Evolutionary conservation across 2,113 vertebrate genomes (phyloP), one percentile per base, ranked within the genome.

Genomic region (Phyllostomus hastatus): DNA sequence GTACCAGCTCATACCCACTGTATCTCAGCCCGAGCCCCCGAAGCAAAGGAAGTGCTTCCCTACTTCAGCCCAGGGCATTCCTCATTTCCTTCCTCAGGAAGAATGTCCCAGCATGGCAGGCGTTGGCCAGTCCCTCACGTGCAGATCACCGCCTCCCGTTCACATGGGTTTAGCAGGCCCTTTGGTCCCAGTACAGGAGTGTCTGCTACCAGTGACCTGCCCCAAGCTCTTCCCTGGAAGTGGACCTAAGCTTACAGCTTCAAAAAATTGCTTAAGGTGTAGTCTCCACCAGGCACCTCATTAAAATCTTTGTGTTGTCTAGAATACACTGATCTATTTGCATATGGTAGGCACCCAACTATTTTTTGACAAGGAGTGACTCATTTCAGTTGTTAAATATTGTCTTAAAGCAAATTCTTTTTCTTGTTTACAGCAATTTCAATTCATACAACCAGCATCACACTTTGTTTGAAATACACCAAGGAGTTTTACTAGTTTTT

Each of bases 361-460:
- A 16, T 84, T 89, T 93, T 84, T 81, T 48, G 76, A 48, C 1
- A 28, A 64, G 35, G 33, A 91, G 1, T 64, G 8, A 82, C 19
- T 93, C 67, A 52, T 78, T 88, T 35, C 16, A 57, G 9, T 46
- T 94, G 33, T 95, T 81, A 64, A 46, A 86, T 83, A 46, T 17
- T 52, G 5, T 59, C 38, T 81, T 85, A 61, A 41, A 46, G 10
- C n/a, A 64, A 64, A 16, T 73, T 48, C 28, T 64, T 86, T 82
- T 92, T 66, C 59, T 70, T 48, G 20, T 89, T 75, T 66, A 10
- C 10, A 73, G 35, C 31, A 19, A 4, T 85, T 89, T 50, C 24
- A 9, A 15, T 78, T 22, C 1, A 11, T 66, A 33, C 46, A 75
- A 38, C 14, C 31, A 54, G 26, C 19, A 11, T 67, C 66, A 64